Percentiles rank a stretch among this genome's conserved stretches.
Conservation (phyloP, 1,140 invertebrate genomes). For the Chironomus striatipennis region DNA sequence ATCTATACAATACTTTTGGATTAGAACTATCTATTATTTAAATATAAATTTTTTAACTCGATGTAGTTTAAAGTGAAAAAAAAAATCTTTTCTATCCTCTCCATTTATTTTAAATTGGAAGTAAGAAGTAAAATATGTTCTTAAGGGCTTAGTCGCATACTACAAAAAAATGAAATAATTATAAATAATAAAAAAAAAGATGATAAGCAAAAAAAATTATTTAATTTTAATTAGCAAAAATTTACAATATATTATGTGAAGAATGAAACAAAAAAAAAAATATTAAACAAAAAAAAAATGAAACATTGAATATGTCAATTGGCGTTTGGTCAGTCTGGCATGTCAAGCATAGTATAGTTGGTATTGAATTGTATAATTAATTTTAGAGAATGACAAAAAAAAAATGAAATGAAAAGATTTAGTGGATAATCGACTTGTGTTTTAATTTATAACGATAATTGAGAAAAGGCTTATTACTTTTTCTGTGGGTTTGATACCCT, state of each 20-base stretch:
- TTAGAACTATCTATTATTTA: no score
- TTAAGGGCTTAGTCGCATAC: constrained; percentile 17
- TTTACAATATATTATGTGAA: constrained; percentile 16
- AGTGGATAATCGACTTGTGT: constrained; percentile 7
- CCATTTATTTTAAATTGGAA: constrained; percentile 1
- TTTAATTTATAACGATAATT: neutral
- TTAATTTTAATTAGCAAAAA: constrained; percentile 24
- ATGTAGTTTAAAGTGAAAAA: no score
- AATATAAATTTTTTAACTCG: no score
- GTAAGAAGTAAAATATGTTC: neutral
- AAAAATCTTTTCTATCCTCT: neutral
- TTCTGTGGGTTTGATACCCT: neutral
- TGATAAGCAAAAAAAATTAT: neutral
- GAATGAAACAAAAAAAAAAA: neutral
- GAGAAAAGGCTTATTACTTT: neutral
- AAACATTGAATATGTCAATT: neutral
- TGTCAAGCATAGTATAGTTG: neutral
- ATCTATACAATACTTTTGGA: no score
- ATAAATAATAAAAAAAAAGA: neutral
- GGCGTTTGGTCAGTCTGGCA: no score
- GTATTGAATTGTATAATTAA: constrained; percentile 9
- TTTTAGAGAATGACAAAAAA: constrained; percentile 9
- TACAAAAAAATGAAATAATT: neutral
- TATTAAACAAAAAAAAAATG: neutral
- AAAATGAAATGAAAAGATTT: neutral